phyloP scores from a whole-genome alignment of 2,797 vertebrate species.

The Denticeps clupeoides region DNA sequence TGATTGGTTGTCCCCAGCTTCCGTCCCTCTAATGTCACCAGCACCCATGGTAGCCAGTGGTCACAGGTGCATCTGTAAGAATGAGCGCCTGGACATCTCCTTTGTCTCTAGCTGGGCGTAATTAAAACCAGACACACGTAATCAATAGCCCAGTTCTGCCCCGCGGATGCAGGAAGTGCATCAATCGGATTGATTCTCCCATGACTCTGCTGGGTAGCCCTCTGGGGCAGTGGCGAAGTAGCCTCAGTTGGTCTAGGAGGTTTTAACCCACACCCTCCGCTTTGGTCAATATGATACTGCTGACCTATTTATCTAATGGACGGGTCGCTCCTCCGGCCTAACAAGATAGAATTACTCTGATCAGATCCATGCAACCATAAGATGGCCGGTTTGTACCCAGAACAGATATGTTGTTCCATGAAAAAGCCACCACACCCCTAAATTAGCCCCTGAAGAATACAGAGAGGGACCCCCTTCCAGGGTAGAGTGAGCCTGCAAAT shows the following conservation, averaged over 20 bases:
- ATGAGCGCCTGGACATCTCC: slow-evolving; percentile 5
- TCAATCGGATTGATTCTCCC: slow-evolving; percentile 30
- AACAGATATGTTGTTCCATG: no score
- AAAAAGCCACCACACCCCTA: no score
- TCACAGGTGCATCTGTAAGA: not conserved
- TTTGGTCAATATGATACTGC: no score
- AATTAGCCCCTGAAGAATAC: no score
- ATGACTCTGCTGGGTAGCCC: slow-evolving; percentile 13
- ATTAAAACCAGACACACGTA: slow-evolving; percentile 45
- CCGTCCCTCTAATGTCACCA: not conserved
- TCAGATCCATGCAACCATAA: no score
- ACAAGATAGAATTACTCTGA: no score
- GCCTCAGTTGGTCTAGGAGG: slow-evolving; percentile 15
- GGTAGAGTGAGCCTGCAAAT: no score
- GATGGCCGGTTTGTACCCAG: no score
- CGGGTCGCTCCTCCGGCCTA: no score
- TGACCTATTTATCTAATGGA: no score
- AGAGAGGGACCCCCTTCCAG: no score
- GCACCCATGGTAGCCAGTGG: not conserved
- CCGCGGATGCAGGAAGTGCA: slow-evolving; percentile 23
- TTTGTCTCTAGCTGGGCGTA: slow-evolving; percentile 29
- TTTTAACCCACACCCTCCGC: slow-evolving; percentile 1
- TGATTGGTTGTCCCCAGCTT: no score
- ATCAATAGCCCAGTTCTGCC: slow-evolving; percentile 34
- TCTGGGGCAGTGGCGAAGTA: slow-evolving; percentile 2